These are phyloP conservation scores for Watsonalla binaria DNA, from an alignment of 2,888 invertebrate genomes.

Conservation along the genomic window DNA sequence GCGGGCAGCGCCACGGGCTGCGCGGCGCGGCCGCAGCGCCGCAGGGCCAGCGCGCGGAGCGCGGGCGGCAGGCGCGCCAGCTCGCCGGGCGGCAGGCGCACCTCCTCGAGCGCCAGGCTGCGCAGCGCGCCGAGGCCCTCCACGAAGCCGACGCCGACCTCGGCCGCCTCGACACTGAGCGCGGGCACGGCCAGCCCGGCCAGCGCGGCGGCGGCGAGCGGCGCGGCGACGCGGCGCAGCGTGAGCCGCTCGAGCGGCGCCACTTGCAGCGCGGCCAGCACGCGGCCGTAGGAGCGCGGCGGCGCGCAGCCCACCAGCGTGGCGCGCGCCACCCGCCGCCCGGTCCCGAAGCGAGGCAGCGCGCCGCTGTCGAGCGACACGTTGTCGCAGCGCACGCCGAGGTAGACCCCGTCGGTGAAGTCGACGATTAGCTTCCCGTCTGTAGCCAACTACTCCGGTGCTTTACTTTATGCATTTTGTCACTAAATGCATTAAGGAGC, in stretches of 20 bases:
- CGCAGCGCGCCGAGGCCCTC: neutral
- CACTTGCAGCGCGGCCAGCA: neutral
- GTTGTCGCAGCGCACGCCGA: neutral
- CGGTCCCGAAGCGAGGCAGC: neutral
- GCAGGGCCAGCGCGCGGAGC: neutral
- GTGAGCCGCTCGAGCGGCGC: neutral
- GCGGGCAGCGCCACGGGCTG: neutral
- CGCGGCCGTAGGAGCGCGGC: neutral
- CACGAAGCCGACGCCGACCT: neutral
- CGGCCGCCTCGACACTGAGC: neutral
- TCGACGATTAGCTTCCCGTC: neutral
- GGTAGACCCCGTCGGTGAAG: neutral
- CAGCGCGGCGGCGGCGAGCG: neutral
- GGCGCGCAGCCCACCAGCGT: neutral
- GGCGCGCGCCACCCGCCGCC: neutral
- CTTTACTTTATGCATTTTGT: neutral
- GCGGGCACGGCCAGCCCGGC: neutral
- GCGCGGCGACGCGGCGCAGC: neutral
- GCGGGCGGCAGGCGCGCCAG: neutral
- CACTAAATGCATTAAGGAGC: no score
- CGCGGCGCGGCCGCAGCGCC: neutral
- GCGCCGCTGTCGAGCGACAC: neutral
- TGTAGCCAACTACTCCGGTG: neutral
- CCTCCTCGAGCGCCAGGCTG: neutral
- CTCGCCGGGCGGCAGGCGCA: conserved; percentile 1